Evolutionary conservation across 2,888 invertebrate species (phyloP), one percentile per base, ranked within the genome.

Genomic region (Stenolophus ochropezus): DNA sequence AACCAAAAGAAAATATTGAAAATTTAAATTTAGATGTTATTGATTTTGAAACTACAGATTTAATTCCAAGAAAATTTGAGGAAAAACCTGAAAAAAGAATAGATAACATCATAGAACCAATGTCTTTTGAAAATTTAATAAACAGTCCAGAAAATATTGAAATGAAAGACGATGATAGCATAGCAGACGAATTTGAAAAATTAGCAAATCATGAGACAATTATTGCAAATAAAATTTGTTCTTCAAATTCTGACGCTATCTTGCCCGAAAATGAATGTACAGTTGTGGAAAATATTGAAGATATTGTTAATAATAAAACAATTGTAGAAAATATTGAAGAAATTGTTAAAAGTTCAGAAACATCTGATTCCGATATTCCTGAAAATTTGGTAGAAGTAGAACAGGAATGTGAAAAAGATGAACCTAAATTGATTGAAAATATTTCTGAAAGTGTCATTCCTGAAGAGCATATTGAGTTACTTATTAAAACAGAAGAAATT

Each of bases 111-210:
- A 18, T 69, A 33, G 65, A 33, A 69, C 65, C 65, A 27, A 69
- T 69, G 16, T 69, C 65, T 4, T 69, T 69, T 33, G 65, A 69
- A 2, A 69, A 69, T 33, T 18, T 69, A 5, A 69, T 69, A 11
- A 33, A 69, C n/a, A 69, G 65, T 18, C 65, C 65, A 18, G 65
- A 69, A 33, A 33, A 69, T 18, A 69, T 69, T 69, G 65, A 69
- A 18, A 69, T 69, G 65, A 69, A 69, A 33, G 65, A 69, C 33
- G 65, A 69, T 11, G 65, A 69, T 1, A 69, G 18, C 18, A 18
- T 56, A 16, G 14, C 51, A 6, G 18, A 21, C 8, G 56, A 56
- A 18, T 56, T 56, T 18, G 56, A 21, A 42, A 42, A 6, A 2
- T 42, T 42, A 8, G 8, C 33, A 33, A 51, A 51, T 1, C 8